Conservation (phyloP, 2,113 vertebrate genomes). For the Hystrix cristata region DNA sequence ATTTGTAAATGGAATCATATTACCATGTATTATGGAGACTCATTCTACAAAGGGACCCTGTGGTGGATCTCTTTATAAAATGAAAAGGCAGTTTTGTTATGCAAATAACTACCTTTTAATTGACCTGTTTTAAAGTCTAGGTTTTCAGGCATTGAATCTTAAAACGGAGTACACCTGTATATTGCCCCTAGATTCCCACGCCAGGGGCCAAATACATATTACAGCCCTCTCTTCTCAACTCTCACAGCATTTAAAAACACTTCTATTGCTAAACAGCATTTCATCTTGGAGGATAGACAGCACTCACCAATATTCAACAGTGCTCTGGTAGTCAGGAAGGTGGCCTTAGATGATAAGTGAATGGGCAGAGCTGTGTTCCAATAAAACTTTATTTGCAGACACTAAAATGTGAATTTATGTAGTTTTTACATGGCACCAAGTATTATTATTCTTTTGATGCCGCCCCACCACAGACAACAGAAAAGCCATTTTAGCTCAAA, state of each 20-base stretch:
- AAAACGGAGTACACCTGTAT: slow-evolving; percentile 66
- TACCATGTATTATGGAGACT: slow-evolving; percentile 67
- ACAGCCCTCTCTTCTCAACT: neutral
- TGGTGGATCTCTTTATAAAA: slow-evolving; percentile 65
- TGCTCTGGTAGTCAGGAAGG: neutral
- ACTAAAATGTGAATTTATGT: slow-evolving; percentile 12
- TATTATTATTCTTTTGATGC: slow-evolving; percentile 10
- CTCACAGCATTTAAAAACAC: neutral
- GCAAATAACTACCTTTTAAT: slow-evolving; percentile 78
- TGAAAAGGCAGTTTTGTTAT: slow-evolving; percentile 77
- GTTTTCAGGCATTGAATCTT: slow-evolving; percentile 41
- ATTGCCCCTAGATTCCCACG: too few species aligned
- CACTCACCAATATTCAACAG: neutral
- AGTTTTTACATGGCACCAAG: neutral
- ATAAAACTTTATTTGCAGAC: neutral
- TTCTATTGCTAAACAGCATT: neutral
- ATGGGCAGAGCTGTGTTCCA: neutral
- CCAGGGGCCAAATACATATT: slow-evolving; percentile 36
- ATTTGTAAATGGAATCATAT: slow-evolving; percentile 76
- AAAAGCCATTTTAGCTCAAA: neutral
- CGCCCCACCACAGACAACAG: neutral
- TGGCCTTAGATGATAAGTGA: neutral
- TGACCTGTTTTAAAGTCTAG: slow-evolving; percentile 62
- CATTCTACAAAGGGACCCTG: slow-evolving; percentile 61
- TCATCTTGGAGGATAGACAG: neutral